Conservation (phyloP, 2,797 vertebrate genomes). For the Smutsia gigantea region DNA sequence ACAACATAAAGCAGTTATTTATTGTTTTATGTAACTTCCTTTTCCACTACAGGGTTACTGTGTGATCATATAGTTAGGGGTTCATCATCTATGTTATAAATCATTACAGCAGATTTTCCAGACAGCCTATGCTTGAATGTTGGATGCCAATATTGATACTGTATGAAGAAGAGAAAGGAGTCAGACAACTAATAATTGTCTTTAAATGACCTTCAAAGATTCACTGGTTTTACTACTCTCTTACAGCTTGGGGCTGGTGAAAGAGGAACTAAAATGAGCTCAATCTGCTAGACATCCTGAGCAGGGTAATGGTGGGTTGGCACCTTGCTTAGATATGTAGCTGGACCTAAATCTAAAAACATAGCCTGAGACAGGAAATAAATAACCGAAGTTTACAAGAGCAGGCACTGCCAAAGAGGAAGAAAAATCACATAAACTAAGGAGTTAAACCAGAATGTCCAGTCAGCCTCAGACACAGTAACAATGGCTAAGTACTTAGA, state of each 20-base stretch:
- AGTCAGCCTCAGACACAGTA: neutral
- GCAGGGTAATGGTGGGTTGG: neutral
- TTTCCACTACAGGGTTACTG: neutral
- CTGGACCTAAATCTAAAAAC: neutral
- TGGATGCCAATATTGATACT: neutral
- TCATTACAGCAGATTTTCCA: neutral
- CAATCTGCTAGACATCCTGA: neutral
- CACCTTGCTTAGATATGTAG: neutral
- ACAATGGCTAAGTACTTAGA: neutral
- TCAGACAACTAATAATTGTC: neutral
- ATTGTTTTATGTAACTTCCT: neutral
- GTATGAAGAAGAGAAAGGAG: neutral
- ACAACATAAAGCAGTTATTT: neutral
- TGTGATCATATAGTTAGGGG: neutral
- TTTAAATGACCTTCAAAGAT: neutral
- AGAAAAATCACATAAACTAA: neutral
- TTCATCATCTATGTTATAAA: neutral
- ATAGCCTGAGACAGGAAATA: neutral
- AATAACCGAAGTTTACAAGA: neutral
- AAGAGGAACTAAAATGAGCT: neutral
- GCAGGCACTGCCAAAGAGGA: neutral
- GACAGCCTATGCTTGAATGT: neutral
- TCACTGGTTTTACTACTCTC: neutral
- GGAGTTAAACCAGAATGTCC: neutral
- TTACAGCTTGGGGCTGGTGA: neutral